Evolutionary conservation across 1,140 invertebrate species (phyloP).

Genomic region (Cryptotermes secundus): DNA sequence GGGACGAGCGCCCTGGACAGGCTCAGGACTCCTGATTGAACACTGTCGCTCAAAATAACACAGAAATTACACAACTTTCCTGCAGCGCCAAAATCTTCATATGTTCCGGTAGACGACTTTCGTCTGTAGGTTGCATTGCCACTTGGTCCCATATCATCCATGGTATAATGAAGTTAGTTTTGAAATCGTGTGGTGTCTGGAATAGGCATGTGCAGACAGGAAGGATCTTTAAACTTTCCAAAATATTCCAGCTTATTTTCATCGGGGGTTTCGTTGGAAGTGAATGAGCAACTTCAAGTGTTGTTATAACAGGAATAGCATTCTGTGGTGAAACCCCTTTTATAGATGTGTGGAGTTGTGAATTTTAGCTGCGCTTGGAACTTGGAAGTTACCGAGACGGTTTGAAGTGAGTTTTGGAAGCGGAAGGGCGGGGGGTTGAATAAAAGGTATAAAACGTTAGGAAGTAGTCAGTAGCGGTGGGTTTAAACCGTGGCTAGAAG

Average conservation of each 20-base stretch:
- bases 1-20: no score
- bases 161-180: no score
- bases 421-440: not conserved
- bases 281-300: not conserved
- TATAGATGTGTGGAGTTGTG: not conserved
- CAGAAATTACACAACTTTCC: no score
- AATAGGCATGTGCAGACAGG: no score
- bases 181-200: no score
- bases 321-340: not conserved
- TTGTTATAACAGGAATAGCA: not conserved
- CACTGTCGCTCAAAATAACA: no score
- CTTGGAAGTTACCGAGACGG: not conserved
- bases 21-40: no score
- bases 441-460: not conserved
- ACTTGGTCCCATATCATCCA: no score
- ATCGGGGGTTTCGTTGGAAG: not conserved
- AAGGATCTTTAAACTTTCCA: no score
- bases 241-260: not conserved
- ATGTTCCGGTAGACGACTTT: no score
- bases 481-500: not conserved
- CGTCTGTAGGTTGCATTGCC: no score
- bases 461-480: not conserved
- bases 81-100: no score
- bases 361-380: not conserved
- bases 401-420: not conserved